Evolutionary conservation across 2,888 invertebrate species (phyloP).

Genomic region (Mactromeris polynyma): DNA sequence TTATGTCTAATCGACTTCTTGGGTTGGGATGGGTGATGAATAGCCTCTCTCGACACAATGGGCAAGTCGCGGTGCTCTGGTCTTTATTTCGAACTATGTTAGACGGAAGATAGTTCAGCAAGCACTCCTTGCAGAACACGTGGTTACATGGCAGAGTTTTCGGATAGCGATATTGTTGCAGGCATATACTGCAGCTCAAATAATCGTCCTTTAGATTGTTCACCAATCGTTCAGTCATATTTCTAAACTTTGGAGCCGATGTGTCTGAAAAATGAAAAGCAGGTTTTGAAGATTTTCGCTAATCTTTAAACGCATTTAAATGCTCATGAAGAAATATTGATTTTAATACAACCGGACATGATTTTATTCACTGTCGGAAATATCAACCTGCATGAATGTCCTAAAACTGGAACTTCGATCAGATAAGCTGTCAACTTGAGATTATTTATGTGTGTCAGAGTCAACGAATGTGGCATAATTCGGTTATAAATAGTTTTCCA

Average conservation of each 20-base stretch:
- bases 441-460: no score
- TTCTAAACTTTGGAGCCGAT: background rate
- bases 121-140: slow-evolving; percentile 52
- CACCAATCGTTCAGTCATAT: slow-evolving; percentile 43
- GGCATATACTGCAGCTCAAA: slow-evolving; percentile 60
- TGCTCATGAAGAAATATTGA: no score
- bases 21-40: background rate
- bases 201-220: slow-evolving; percentile 56
- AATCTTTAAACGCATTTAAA: no score
- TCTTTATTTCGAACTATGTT: slow-evolving; percentile 17
- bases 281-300: no score
- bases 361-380: no score
- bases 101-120: slow-evolving; percentile 42
- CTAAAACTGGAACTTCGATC: no score
- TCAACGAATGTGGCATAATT: no score
- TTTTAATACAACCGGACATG: no score
- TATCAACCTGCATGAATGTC: no score
- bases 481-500: no score
- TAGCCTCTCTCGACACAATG: slow-evolving; percentile 45
- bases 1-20: slow-evolving; percentile 24
- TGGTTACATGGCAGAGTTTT: slow-evolving; percentile 58
- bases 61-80: slow-evolving; percentile 42
- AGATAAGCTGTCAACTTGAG: no score
- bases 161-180: slow-evolving; percentile 50
- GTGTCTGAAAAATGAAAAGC: background rate